These are phyloP conservation scores for Bombus picipes DNA, from an alignment of 1,140 invertebrate species.

Conservation along the genomic window DNA sequence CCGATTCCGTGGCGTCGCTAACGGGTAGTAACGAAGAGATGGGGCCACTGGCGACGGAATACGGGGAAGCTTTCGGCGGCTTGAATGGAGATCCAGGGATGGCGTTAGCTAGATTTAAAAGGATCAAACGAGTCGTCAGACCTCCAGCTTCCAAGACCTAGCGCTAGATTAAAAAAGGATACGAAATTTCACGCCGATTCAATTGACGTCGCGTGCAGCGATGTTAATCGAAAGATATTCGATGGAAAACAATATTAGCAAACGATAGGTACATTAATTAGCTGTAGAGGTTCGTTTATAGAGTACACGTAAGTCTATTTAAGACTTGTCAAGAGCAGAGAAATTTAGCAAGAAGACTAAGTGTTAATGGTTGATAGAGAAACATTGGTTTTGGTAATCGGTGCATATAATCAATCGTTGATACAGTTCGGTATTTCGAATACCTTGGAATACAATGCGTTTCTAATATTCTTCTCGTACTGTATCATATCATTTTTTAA, in stretches of 20 bases:
- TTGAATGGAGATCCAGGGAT: constrained; percentile 55
- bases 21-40: constrained; percentile 44
- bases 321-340: too few species aligned
- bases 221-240: background rate
- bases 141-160: constrained; percentile 15
- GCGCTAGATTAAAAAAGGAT: too few species aligned
- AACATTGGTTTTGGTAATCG: background rate
- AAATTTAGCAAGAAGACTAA: background rate
- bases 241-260: background rate
- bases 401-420: too few species aligned
- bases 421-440: too few species aligned
- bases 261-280: constrained; percentile 3
- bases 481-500: too few species aligned
- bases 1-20: constrained; percentile 29
- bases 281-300: background rate
- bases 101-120: constrained; percentile 68
- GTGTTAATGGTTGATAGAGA: background rate
- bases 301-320: background rate
- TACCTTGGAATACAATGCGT: too few species aligned
- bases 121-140: constrained; percentile 66
- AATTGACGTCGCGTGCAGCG: background rate
- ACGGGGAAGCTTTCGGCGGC: constrained; percentile 64
- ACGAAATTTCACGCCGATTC: background rate
- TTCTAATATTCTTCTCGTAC: too few species aligned
- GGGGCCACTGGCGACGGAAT: constrained; percentile 52